Conservation (phyloP, 1,140 invertebrate species). For the Portunus trituberculatus region DNA sequence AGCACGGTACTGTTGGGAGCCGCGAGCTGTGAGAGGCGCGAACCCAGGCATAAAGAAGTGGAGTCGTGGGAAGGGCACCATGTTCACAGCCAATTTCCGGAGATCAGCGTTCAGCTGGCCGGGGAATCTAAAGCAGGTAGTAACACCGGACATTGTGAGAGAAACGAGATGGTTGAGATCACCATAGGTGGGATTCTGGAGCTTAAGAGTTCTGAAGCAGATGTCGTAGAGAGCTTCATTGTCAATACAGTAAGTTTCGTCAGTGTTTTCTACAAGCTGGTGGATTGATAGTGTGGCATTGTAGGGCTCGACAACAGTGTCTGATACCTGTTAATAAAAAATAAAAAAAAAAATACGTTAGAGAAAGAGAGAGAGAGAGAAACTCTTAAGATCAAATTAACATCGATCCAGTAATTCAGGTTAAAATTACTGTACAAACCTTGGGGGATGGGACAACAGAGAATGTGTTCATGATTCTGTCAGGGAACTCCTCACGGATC, state of each 20-base stretch:
- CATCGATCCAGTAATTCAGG: not conserved
- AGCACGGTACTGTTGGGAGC: conserved; percentile 71
- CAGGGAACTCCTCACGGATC: conserved; percentile 69
- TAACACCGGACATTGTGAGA: conserved; percentile 73
- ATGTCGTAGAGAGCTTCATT: conserved; percentile 71
- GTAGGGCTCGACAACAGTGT: conserved; percentile 72
- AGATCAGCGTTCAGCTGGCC: conserved; percentile 70
- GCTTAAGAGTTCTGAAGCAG: conserved; percentile 70
- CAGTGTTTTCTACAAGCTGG: conserved; percentile 70
- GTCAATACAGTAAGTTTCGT: conserved; percentile 71
- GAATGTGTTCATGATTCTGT: conserved; percentile 74
- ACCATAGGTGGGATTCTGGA: conserved; percentile 69
- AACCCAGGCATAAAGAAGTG: conserved; percentile 74
- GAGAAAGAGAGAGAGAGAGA: no score
- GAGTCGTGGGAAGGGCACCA: conserved; percentile 73
- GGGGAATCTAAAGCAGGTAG: conserved; percentile 71
- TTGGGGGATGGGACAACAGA: conserved; percentile 72
- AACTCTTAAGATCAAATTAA: no score
- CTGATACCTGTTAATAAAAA: conserved; percentile 59
- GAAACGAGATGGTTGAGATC: conserved; percentile 72
- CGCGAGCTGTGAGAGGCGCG: conserved; percentile 67
- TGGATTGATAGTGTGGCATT: conserved; percentile 71
- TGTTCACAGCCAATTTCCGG: conserved; percentile 69
- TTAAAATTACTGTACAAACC: not conserved
- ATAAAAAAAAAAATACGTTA: not conserved